Conservation (phyloP, 2,888 invertebrate genomes). For the Colostygia pectinataria region DNA sequence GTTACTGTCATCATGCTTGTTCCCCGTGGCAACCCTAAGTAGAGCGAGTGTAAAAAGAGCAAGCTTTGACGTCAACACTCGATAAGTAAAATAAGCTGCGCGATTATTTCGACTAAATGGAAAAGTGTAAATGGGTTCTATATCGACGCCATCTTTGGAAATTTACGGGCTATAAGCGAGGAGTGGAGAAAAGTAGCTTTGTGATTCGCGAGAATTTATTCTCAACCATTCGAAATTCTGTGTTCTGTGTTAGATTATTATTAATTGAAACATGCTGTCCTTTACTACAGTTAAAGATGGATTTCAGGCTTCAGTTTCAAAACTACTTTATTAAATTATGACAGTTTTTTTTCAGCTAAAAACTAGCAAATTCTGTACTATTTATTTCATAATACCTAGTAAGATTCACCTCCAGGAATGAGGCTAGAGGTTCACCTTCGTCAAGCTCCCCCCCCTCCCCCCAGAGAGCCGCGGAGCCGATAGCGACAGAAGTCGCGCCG, state of each 20-base stretch:
- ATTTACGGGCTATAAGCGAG: slow-evolving; percentile 20
- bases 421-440: slow-evolving; percentile 39
- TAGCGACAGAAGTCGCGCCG: slow-evolving; percentile 47
- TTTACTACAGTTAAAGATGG: too few species aligned
- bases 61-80: slow-evolving; percentile 33
- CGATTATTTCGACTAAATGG: slow-evolving; percentile 51
- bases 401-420: neutral
- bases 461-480: slow-evolving; percentile 50
- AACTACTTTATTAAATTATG: too few species aligned
- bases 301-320: too few species aligned
- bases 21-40: slow-evolving; percentile 7
- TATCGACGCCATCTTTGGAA: slow-evolving; percentile 43
- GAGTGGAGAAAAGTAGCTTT: slow-evolving; percentile 2
- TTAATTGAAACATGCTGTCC: too few species aligned
- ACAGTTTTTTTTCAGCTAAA: too few species aligned
- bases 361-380: too few species aligned
- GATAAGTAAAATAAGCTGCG: slow-evolving; percentile 48
- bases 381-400: neutral
- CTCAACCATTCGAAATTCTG: too few species aligned
- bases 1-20: too few species aligned
- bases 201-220: neutral
- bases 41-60: slow-evolving; percentile 22
- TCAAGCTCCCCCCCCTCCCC: slow-evolving; percentile 40
- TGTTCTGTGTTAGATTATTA: too few species aligned
- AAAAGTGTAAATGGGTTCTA: slow-evolving; percentile 46